Base-by-base conservation (phyloP, 2,888 invertebrate species). In the Pedicia rivosa region DNA sequence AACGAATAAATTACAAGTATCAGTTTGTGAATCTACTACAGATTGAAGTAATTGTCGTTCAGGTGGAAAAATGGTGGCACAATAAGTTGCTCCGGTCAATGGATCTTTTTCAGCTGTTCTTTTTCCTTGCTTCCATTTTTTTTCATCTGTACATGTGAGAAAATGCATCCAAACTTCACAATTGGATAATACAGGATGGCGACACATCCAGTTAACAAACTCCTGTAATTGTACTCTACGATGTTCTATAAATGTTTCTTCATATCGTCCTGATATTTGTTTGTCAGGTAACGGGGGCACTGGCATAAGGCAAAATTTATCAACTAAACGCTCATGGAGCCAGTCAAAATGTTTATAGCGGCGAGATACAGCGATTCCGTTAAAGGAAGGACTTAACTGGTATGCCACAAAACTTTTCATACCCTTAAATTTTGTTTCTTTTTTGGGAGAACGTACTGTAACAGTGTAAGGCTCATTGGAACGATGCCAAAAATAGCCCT, bases 331-430 rank as follows among this genome's bases (percentile, higher is more conserved):
- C 55, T 88, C 88, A 62, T 95, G 94, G 37, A 98, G 63, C 98
- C 98, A 98, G 66, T 98, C 97, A 62, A 98, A 98, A 61, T 97
- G 97, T 62, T 98, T 98, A 64, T 95, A 97, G 47, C 97, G 72
- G 45, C 97, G 72, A 25, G 84, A 86, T 19, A 88, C 95, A 67
- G 90, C 87, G 48, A 90, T 82, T 53, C 84, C 84, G 55, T 84
- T 91, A 56, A 90, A 90, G 62, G 91, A 87, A 3, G 94, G 94
- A 37, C 91, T 94, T 43, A 97, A 61, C 53, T 92, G 88, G 64
- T 97, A 97, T 32, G 92, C 92, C 49, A 97, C 97, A 53, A 83
- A 98, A 52, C 90, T 94, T 64, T 97, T 97, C 49, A 97, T 74
- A 28, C 94, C 97, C 57, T 94, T 94, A 54, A 97, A 75, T 65